These are phyloP conservation scores for Zapus hudsonius DNA, from an alignment of 2,113 vertebrate species.

Conservation along the genomic window DNA sequence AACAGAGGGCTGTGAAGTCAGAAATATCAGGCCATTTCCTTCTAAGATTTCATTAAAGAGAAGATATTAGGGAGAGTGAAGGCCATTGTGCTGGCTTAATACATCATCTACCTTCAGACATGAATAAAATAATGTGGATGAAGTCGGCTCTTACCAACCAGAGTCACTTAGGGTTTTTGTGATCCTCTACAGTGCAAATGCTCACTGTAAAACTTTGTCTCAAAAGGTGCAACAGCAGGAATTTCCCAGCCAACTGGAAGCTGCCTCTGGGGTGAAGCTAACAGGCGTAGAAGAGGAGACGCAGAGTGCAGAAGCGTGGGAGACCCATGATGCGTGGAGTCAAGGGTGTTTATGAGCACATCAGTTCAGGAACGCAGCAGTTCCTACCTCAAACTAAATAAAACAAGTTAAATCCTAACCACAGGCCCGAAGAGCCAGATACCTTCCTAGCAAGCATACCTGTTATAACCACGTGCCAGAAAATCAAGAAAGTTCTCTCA, in stretches of 20 bases:
- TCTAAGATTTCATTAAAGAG: constrained; percentile 70
- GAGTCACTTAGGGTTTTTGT: constrained; percentile 44
- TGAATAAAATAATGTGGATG: constrained; percentile 52
- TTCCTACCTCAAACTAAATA: no score
- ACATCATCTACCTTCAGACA: constrained; percentile 22
- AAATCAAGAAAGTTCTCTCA: no score
- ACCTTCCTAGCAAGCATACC: no score
- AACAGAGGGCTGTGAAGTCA: constrained; percentile 55
- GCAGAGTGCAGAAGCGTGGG: neutral
- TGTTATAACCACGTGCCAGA: no score
- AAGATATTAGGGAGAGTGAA: constrained; percentile 37
- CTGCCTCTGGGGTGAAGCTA: neutral
- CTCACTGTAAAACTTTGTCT: constrained; percentile 52
- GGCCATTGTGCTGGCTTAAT: constrained; percentile 37
- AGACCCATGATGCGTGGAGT: no score
- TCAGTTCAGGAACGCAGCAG: no score
- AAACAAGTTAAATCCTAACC: no score
- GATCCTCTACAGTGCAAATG: constrained; percentile 42
- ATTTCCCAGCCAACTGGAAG: neutral
- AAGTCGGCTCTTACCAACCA: constrained; percentile 37
- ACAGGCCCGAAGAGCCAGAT: no score
- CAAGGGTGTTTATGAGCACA: no score
- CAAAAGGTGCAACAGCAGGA: neutral
- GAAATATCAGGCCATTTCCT: constrained; percentile 57
- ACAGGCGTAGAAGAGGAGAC: neutral